Evolutionary conservation across 1,140 invertebrate species (phyloP).

Genomic region (Cherax destructor): DNA sequence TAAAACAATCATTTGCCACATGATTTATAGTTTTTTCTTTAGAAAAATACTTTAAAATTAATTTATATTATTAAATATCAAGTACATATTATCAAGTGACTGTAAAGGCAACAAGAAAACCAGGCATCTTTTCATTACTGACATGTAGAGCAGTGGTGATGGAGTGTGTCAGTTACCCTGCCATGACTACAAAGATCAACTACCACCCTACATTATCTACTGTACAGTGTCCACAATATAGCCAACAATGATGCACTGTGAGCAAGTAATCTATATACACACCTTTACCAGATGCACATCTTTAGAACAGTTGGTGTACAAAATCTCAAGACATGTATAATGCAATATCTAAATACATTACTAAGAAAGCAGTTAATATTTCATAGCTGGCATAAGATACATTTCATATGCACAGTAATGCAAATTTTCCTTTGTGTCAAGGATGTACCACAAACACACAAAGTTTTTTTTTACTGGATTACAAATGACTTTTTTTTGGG

Average conservation of each 20-base stretch:
- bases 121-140: background rate
- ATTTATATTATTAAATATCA: no score
- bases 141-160: background rate
- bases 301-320: background rate
- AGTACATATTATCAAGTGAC: no score
- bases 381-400: background rate
- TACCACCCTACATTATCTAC: slow-evolving; percentile 2
- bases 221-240: slow-evolving; percentile 8
- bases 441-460: background rate
- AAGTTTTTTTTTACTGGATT: background rate
- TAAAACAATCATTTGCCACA: no score
- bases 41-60: no score
- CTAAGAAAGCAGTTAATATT: background rate
- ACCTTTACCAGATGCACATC: slow-evolving; percentile 12
- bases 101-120: background rate
- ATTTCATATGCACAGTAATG: background rate
- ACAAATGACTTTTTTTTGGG: background rate
- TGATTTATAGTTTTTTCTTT: no score
- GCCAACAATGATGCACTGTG: slow-evolving; percentile 12
- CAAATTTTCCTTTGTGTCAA: background rate
- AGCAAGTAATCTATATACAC: background rate
- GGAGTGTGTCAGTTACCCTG: background rate
- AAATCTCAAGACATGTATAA: background rate
- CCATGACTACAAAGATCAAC: background rate
- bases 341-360: background rate